phyloP scores from a whole-genome alignment of 2,797 vertebrate genomes.

The Eutrigla gurnardus region DNA sequence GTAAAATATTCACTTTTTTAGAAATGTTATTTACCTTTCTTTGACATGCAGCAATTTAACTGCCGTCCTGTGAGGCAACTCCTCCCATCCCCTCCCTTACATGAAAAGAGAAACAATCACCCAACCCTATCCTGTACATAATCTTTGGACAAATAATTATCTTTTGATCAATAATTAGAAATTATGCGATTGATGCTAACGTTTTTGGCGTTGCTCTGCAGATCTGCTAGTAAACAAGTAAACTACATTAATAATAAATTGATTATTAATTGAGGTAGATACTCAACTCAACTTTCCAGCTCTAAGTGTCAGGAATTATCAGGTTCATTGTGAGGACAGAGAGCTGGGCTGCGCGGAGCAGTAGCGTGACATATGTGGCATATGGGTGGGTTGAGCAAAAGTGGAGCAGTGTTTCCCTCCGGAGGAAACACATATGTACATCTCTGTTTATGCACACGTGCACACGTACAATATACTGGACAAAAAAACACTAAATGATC shows the following conservation, averaged over 20 bases:
- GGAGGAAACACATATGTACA: slow-evolving; percentile 68
- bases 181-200: no score
- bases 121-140: no score
- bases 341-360: slow-evolving; percentile 50
- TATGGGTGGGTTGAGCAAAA: slow-evolving; percentile 70
- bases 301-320: slow-evolving; percentile 35
- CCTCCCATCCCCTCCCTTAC: no score
- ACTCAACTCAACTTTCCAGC: slow-evolving; percentile 20
- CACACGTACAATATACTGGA: slow-evolving; percentile 33
- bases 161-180: no score
- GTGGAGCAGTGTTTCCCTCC: slow-evolving; percentile 77
- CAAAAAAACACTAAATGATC: slow-evolving; percentile 25
- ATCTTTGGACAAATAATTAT: no score
- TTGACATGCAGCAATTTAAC: no score
- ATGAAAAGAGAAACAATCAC: no score
- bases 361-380: slow-evolving; percentile 66
- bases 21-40: no score
- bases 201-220: background rate
- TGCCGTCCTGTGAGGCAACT: no score
- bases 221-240: background rate
- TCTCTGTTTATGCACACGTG: slow-evolving; percentile 54
- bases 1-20: no score
- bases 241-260: background rate
- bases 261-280: background rate
- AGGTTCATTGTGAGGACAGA: slow-evolving; percentile 60